These are phyloP conservation scores for Siniperca obscura DNA, from an alignment of 2,797 vertebrate species.

Conservation along the genomic window DNA sequence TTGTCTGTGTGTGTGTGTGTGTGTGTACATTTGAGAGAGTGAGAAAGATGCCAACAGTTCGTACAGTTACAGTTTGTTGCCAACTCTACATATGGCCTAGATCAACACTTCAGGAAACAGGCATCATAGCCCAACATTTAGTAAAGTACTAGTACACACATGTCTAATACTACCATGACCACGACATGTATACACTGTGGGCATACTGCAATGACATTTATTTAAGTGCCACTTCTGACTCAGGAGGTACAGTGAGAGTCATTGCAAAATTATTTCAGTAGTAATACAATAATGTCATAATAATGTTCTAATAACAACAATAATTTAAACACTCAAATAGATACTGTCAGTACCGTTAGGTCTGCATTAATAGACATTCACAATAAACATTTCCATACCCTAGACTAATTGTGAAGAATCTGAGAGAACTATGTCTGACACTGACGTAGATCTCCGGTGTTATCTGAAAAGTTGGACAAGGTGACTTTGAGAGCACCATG, in stretches of 20 bases:
- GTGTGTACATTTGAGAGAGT: slow-evolving; percentile 36
- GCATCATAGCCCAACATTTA: slow-evolving; percentile 64
- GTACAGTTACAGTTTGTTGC: slow-evolving; percentile 58
- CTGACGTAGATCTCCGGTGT: neutral
- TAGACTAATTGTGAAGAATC: neutral
- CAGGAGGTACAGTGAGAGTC: neutral
- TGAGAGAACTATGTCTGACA: neutral
- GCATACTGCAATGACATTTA: slow-evolving; percentile 3
- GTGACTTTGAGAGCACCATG: slow-evolving; percentile 28
- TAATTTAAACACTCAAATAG: neutral
- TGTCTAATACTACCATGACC: slow-evolving; percentile 56
- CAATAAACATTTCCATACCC: neutral
- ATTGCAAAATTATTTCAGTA: neutral
- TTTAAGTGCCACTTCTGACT: slow-evolving; percentile 9
- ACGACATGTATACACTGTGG: slow-evolving; percentile 27
- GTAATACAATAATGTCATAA: neutral
- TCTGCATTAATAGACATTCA: neutral
- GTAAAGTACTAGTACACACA: slow-evolving; percentile 61
- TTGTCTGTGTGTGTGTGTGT: slow-evolving; percentile 44
- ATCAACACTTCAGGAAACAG: slow-evolving; percentile 74
- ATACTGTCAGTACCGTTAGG: neutral
- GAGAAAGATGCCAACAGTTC: slow-evolving; percentile 65
- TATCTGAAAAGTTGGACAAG: slow-evolving; percentile 6
- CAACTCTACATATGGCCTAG: slow-evolving; percentile 80
- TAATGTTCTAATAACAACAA: neutral